Percentiles rank a stretch among this genome's conserved stretches.
These are phyloP conservation scores for Anas platyrhynchos DNA, from an alignment of 2,113 vertebrate species.

Conservation along the genomic window DNA sequence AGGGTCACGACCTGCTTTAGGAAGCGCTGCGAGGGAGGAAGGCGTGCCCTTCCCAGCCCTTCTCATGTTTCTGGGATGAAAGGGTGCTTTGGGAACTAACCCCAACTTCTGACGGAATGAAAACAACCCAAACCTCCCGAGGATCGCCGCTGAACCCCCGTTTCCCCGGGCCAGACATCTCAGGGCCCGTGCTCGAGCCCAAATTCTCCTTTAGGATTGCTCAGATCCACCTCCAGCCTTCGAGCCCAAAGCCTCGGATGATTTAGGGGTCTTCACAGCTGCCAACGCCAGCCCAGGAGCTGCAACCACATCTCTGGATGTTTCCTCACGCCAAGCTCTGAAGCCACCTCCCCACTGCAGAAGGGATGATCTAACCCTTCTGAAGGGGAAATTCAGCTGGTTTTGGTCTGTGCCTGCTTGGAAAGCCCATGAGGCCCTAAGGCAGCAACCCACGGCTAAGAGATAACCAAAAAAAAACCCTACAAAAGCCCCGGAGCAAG, in stretches of 20 bases:
- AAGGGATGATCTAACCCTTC: not conserved
- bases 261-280: rapidly evolving
- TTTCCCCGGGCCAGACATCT: not conserved
- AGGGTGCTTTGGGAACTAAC: slow-evolving; percentile 15
- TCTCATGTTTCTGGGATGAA: slow-evolving; percentile 7
- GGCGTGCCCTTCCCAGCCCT: slow-evolving; percentile 32
- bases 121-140: not conserved
- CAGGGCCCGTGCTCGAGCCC: not conserved
- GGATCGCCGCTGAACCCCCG: not conserved
- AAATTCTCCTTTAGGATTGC: not conserved
- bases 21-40: slow-evolving; percentile 34
- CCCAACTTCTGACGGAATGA: not conserved
- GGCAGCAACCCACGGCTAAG: not conserved
- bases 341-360: not conserved
- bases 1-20: slow-evolving; percentile 57
- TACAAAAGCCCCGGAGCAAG: not conserved
- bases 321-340: not conserved
- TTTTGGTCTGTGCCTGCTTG: not conserved
- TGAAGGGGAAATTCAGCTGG: rapidly evolving
- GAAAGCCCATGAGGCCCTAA: not conserved
- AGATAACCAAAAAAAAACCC: not conserved
- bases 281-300: not conserved
- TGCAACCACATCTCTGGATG: not conserved
- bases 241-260: not conserved
- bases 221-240: not conserved